Evolutionary conservation across 2,888 invertebrate genomes (phyloP), one percentile per base, ranked within the genome.

Genomic region (Mimachlamys varia): DNA sequence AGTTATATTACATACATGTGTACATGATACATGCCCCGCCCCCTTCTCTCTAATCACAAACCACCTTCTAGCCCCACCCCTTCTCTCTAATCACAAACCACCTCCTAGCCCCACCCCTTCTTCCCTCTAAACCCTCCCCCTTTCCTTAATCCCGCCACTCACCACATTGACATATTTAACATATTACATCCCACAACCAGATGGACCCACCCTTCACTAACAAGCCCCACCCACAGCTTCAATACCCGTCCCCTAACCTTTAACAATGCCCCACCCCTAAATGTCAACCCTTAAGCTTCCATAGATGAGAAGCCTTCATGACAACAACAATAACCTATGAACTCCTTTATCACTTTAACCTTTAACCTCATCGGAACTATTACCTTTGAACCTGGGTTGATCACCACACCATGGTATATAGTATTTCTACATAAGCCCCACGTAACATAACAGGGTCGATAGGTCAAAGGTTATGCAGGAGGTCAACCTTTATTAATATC

Each of bases 401-500:
- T 13, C 53, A 53, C 53, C 53, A 53, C 15, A 50, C 50, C 50
- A 12, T 50, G 7, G 50, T 50, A 50, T 15, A 50, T 50, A 50
- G 50, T 19, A 2, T 19, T 15, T 15, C 53, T 44, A 44, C 44
- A 44, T 44, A 5, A 5, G 44, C 44, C 44, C 7, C 44, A 5
- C 44, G 3, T 44, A 3, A 44, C 7, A 44, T 44, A 44, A 53
- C 53, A 22, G 22, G 19, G 58, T 58, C n/a, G n/a, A 58, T 22
- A 58, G 58, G 58, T 58, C 22, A 19, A 76, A 58, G 58, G 58
- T 58, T n/a, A 19, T 27, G 76, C 27, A 33, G 4, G 76, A 76
- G 76, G 76, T 76, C 76, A 76, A 76, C 76, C 76, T 44, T 33
- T 4, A 19, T 58, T 76, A 76, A 76, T 76, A 76, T 76, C 76